Percentiles rank a stretch among this genome's conserved stretches.
Conservation (phyloP, 2,888 invertebrate species). For the Drosophila acutilabella region DNA sequence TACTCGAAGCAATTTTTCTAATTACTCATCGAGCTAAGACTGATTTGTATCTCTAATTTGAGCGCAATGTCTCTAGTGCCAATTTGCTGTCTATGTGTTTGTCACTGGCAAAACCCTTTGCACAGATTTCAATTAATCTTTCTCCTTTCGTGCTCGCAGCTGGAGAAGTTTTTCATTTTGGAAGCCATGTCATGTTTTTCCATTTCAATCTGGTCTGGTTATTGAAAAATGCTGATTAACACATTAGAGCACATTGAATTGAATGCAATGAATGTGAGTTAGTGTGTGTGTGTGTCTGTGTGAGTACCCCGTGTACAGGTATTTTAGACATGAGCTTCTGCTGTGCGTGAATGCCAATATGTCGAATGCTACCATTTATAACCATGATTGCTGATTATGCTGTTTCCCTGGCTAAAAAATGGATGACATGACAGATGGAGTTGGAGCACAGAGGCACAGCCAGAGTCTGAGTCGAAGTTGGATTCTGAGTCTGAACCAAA, state of each 20-base stretch:
- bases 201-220: constrained; percentile 53
- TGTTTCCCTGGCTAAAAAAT: constrained; percentile 79
- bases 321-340: constrained; percentile 54
- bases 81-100: constrained; percentile 41
- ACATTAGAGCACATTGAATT: constrained; percentile 71
- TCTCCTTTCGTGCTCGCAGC: constrained; percentile 26
- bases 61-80: constrained; percentile 20
- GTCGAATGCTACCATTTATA: constrained; percentile 84
- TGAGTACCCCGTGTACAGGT: constrained; percentile 25
- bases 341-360: constrained; percentile 81
- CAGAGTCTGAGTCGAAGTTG: constrained; percentile 55
- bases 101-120: constrained; percentile 53
- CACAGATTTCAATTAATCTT: constrained; percentile 64
- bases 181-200: constrained; percentile 12
- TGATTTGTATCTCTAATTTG: constrained; percentile 37
- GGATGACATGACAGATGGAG: constrained; percentile 84
- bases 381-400: constrained; percentile 83
- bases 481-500: constrained; percentile 2
- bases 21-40: constrained; percentile 24
- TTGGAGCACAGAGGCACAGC: constrained; percentile 70
- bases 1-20: background rate
- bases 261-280: constrained; percentile 40
- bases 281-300: constrained; percentile 11
- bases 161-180: constrained; percentile 39
- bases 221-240: constrained; percentile 80